Percentiles rank a stretch among this genome's conserved stretches.
phyloP scores from a whole-genome alignment of 2,888 invertebrate genomes.

The Ophonus ardosiacus region DNA sequence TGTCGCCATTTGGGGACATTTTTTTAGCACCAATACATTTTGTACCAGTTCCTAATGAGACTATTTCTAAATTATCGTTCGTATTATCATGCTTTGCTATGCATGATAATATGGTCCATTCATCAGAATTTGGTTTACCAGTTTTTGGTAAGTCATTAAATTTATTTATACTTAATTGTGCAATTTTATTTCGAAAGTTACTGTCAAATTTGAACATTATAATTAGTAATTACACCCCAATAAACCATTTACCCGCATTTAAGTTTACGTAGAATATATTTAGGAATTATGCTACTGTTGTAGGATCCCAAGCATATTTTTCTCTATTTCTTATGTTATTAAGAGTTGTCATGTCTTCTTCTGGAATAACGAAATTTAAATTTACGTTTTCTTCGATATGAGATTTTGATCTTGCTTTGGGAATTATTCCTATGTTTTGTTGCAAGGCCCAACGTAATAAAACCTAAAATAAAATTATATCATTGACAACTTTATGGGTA shows the following conservation, averaged over 20 bases:
- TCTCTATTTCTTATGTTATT: conserved; percentile 74
- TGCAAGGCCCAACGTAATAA: conserved; percentile 87
- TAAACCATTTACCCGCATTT: not conserved
- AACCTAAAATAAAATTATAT: conserved; percentile 72
- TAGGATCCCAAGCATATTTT: conserved; percentile 81
- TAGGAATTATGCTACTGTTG: conserved; percentile 74
- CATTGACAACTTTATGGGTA: too few relatives aligned
- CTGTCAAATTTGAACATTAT: conserved; percentile 48
- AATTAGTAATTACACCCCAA: not conserved
- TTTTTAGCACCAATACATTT: conserved; percentile 90
- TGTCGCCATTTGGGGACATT: conserved; percentile 82
- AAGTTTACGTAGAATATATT: not conserved
- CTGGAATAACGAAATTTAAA: conserved; percentile 79
- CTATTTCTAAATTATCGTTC: conserved; percentile 77
- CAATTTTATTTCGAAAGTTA: conserved; percentile 74
- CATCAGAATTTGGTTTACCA: conserved; percentile 85
- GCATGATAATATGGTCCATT: conserved; percentile 92
- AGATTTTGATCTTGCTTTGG: conserved; percentile 79
- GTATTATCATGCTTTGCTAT: conserved; percentile 79
- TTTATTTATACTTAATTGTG: conserved; percentile 79
- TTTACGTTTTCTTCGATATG: conserved; percentile 80
- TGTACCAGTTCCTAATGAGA: conserved; percentile 93
- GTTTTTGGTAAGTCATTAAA: conserved; percentile 84
- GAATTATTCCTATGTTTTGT: conserved; percentile 83
- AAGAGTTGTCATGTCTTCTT: conserved; percentile 77